A percentile compares a stretch with the other conserved stretches of the same genome.
These are phyloP conservation scores for Telenomus remus DNA, from an alignment of 1,140 invertebrate species.

Conservation along the genomic window DNA sequence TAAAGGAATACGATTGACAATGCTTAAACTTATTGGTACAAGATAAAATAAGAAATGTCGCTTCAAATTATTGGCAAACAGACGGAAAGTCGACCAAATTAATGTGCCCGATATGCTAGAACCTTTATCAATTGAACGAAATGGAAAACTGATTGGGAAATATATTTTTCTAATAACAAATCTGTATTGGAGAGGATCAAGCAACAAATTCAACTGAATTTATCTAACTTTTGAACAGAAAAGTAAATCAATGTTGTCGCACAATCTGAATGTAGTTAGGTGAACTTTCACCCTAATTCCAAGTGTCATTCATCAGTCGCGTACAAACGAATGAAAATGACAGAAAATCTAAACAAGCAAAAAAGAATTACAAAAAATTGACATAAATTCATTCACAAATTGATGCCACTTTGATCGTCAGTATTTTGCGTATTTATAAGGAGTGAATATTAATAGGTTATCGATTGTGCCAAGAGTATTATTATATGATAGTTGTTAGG, in stretches of 20 bases:
- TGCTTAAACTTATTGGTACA: not conserved
- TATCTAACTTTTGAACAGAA: constrained; percentile 16
- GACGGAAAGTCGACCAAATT: not conserved
- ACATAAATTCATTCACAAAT: constrained; percentile 30
- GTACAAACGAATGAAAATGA: constrained; percentile 4
- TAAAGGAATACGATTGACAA: not conserved
- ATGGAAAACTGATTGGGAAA: constrained; percentile 43
- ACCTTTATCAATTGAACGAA: constrained; percentile 14
- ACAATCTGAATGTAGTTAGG: constrained; percentile 27
- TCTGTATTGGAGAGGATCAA: not conserved
- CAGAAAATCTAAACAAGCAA: not conserved
- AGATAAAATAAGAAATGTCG: no score
- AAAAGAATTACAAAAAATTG: not conserved
- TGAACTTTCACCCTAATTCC: constrained; percentile 17
- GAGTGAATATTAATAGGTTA: constrained; percentile 46
- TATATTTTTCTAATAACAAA: constrained; percentile 32
- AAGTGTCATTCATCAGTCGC: constrained; percentile 43
- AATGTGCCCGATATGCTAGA: not conserved
- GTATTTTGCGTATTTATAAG: constrained; percentile 56
- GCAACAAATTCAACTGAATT: constrained; percentile 17
- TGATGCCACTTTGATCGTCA: constrained; percentile 37
- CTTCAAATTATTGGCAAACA: no score
- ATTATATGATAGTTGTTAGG: constrained; percentile 48
- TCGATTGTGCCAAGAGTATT: constrained; percentile 56
- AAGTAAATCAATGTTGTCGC: constrained; percentile 28